Base-by-base conservation (phyloP, 2,888 invertebrate genomes). In the Trachelus iudaicus region DNA sequence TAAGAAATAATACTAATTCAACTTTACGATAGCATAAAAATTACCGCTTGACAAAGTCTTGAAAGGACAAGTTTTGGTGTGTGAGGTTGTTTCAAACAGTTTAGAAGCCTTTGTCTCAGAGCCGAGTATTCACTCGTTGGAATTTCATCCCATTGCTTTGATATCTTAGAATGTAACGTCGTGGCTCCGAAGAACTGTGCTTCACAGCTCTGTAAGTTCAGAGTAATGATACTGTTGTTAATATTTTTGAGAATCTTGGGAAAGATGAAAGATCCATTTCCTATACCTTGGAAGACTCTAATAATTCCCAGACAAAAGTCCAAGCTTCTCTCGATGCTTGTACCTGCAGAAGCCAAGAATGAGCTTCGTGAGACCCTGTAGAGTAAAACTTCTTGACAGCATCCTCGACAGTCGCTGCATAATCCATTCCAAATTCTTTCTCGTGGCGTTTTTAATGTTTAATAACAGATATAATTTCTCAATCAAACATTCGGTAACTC, bases 131-230 rank as follows among this genome's bases (percentile, higher is more conserved):
- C 96, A 81, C 95, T 95, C 75, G 93, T 93, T 12, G 98, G 97
- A 35, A 98, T 94, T 92, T 98, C 97, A 89, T 94, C 93, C 97
- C 97, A 98, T 89, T 95, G 95, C 89, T 97, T 95, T 85, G 97
- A 94, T 76, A 98, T 94, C 91, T 98, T 98, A 0, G 96, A 95
- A 87, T 98, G 97, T 34, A 98, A 92, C 35, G 97, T 97, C 75
- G 96, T 96, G 6, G 98, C 98, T 77, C 96, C 98, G 93, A 97
- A 98, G 92, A 97, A 98, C 92, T 98, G 98, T 56, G 98, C 96
- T 93, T 98, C 98, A 83, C 95, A 95, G 78, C 94, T 94, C 97
- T 97, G 90, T 73, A 93, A 93, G 56, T 23, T 23, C 56, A 56
- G 56, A 56, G 23, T 80, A 83, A 6, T 23, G 23, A 3, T 23